Base-by-base conservation (phyloP, 2,888 invertebrate genomes). In the Ichneumoninae sp. region DNA sequence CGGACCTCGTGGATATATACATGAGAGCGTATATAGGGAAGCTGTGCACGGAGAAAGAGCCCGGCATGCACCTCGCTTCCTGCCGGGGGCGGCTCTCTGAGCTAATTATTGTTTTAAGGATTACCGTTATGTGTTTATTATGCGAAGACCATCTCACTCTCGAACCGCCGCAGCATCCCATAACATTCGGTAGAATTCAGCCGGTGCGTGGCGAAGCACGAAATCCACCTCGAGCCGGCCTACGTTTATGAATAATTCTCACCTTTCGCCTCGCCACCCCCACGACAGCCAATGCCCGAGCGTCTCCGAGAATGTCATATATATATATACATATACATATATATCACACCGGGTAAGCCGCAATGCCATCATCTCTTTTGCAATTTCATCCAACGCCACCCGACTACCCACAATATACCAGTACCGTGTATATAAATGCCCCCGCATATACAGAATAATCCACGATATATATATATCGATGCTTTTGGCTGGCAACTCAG, bases 51-150 rank as follows among this genome's bases (percentile, higher is more conserved):
- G 66, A 70, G 79, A 85, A 75, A 81, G 52, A 69, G 66, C 44
- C 57, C 33, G 65, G 71, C 73, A 52, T 82, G 68, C 73, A 74
- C 77, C 79, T 76, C 79, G 81, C 76, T 81, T 87, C 80, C 85
- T 75, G 83, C 76, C 70, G 77, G 81, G 82, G 89, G 89, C 86
- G 89, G 88, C 88, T 88, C 89, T 87, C 89, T 85, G 83, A 88
- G 91, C 93, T 93, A 93, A 93, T 93, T 93, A 93, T 93, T 93
- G 93, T 93, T 93, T 93, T 92, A 92, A 92, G 93, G 93, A 93
- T 93, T 93, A 93, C 91, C 91, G 91, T 93, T 93, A 93, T 93
- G 93, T 90, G 92, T 93, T 93, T 93, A 93, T 93, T 93, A 93
- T 93, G 91, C 93, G 90, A 90, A 90, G 88, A 89, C 89, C 89